Evolutionary conservation across 1,140 invertebrate species (phyloP).

Genomic region (Caenorhabditis inopinata): DNA sequence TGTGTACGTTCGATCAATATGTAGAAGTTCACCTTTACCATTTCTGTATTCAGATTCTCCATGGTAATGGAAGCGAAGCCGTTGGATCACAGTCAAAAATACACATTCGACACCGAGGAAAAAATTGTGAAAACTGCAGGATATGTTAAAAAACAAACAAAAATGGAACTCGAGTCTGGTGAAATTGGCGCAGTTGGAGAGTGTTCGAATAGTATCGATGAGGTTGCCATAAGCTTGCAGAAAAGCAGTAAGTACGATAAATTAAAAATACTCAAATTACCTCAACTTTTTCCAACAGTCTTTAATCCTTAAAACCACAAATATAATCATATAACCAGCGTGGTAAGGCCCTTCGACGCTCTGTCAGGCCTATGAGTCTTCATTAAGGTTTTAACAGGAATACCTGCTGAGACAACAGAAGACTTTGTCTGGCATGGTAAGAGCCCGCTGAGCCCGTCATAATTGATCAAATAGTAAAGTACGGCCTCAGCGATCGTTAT

Average conservation of each 20-base stretch:
- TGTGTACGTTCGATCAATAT: neutral
- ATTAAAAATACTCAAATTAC: no score
- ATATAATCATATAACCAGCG: no score
- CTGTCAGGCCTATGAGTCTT: no score
- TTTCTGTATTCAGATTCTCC: neutral
- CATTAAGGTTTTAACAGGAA: no score
- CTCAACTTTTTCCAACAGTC: no score
- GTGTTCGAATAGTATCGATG: neutral
- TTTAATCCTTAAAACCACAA: no score
- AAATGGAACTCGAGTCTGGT: neutral
- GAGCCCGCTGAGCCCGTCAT: no score
- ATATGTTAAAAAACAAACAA: neutral
- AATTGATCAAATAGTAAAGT: no score
- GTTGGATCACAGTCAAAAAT: constrained; percentile 15
- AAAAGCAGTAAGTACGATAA: constrained; percentile 1
- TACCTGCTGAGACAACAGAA: no score
- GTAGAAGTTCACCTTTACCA: neutral
- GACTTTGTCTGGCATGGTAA: no score
- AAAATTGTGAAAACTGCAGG: constrained; percentile 12
- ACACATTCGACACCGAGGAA: neutral
- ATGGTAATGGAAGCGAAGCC: constrained; percentile 28
- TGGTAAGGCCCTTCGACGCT: no score
- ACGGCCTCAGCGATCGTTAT: no score
- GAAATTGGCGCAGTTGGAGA: neutral
- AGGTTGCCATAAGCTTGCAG: neutral